Percentiles rank a stretch among this genome's conserved stretches.
phyloP scores from a whole-genome alignment of 2,113 vertebrate species.

The Xiphophorus couchianus region DNA sequence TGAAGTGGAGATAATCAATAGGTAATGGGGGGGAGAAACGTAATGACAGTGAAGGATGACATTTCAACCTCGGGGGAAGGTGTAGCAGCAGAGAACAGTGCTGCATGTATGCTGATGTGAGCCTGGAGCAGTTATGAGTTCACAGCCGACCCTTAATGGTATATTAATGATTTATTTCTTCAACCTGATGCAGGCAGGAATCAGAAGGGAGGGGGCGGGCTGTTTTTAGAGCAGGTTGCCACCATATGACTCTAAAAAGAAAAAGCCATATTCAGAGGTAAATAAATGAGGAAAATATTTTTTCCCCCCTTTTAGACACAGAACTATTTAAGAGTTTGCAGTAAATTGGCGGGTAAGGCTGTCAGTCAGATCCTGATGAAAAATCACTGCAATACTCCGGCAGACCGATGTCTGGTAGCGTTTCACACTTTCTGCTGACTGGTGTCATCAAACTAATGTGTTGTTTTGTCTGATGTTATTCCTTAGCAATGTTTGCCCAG shows the following conservation, averaged over 20 bases:
- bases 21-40: slow-evolving; percentile 70
- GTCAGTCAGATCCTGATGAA: slow-evolving; percentile 34
- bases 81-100: slow-evolving; percentile 45
- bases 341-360: slow-evolving; percentile 26
- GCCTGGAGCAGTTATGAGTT: slow-evolving; percentile 62
- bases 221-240: slow-evolving; percentile 25
- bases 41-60: slow-evolving; percentile 71
- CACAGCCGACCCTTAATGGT: slow-evolving; percentile 72
- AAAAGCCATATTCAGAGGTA: slow-evolving; percentile 32
- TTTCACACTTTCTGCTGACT: background rate
- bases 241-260: slow-evolving; percentile 25
- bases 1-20: slow-evolving; percentile 77
- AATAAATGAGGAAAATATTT: slow-evolving; percentile 37
- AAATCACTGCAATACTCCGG: slow-evolving; percentile 23
- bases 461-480: background rate
- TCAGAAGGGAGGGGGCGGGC: background rate
- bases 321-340: slow-evolving; percentile 6
- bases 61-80: slow-evolving; percentile 67
- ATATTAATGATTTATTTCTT: slow-evolving; percentile 77
- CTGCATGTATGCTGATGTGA: slow-evolving; percentile 54
- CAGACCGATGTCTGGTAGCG: slow-evolving; percentile 1
- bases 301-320: slow-evolving; percentile 1
- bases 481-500: too few relatives aligned
- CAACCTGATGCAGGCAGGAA: slow-evolving; percentile 54
- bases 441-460: background rate